Base-by-base conservation (phyloP, 2,888 invertebrate genomes). In the Chrysodeixis includens region DNA sequence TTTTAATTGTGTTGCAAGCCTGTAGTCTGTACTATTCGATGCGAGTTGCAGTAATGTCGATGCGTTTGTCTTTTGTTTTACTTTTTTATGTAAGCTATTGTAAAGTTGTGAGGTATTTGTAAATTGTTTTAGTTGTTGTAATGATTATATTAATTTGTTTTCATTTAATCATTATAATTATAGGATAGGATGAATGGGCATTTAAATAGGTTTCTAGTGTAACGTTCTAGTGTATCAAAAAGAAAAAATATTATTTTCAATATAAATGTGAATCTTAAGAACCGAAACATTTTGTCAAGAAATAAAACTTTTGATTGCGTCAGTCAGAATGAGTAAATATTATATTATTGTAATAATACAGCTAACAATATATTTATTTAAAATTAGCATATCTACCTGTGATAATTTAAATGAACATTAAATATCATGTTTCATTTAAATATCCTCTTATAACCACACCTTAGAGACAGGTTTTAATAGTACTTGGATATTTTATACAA, bases 1-100 rank as follows among this genome's bases (percentile, higher is more conserved):
- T 52, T 32, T 59, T 70, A 20, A 76, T 63, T 20, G 20, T 70
- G 71, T 20, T 22, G 26, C 58, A 73, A 76, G 32, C 44, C 8
- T 5, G 9, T 62, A 56, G 32, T 49, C 8, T 5, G 9, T 62
- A 56, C 61, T 76, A 56, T 30, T 40, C 30, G 59, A 55, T 53
- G 68, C 16, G 46, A 57, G 55, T 71, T 52, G 52, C 35, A 61
- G 65, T 61, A 51, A 52, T 71, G 61, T 56, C 62, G 20, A 49
- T 9, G 46, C 1, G 9, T 18, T 4, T 18, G 46, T 16, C 9
- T 49, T 49, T 49, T 49, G 46, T 49, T 49, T 20, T 20, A 4
- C 20, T 20, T 49, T 20, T 49, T 9, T 46, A 26, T 26, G 3
- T 9, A 16, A 2, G 9, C 46, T 49, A 9, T 40, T 40, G n/a